phyloP scores from a whole-genome alignment of 2,797 vertebrate species.

The Oreochromis grahami region DNA sequence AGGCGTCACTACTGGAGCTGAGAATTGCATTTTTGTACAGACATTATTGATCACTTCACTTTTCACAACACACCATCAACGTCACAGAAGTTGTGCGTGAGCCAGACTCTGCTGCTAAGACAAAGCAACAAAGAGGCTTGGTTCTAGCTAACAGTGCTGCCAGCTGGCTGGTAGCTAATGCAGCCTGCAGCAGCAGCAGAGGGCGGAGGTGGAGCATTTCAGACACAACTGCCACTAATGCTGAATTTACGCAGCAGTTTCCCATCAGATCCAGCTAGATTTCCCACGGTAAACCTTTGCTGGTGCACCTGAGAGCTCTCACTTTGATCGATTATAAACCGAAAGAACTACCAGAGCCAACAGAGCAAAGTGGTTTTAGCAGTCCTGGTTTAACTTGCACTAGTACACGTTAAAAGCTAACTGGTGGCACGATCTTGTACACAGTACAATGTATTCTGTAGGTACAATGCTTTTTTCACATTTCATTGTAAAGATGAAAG shows the following conservation, averaged over 20 bases:
- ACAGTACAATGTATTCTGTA: background rate
- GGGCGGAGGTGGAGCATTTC: background rate
- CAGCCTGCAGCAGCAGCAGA: background rate
- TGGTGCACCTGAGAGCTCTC: background rate
- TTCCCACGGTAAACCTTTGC: background rate
- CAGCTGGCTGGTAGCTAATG: background rate
- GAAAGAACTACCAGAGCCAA: background rate
- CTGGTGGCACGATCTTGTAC: background rate
- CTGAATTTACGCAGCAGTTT: background rate
- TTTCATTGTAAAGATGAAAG: background rate
- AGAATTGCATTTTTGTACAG: slow-evolving; percentile 2
- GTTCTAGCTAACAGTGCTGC: background rate
- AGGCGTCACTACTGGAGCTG: background rate
- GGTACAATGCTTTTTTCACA: background rate
- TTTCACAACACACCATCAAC: background rate
- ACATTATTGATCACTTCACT: slow-evolving; percentile 4
- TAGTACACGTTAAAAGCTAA: background rate
- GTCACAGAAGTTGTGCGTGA: background rate
- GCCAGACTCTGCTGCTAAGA: background rate
- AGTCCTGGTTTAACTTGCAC: background rate
- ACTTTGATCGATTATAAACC: background rate
- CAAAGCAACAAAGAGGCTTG: background rate
- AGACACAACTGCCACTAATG: background rate
- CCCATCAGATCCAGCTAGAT: background rate
- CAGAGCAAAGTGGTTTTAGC: background rate